A percentile compares a stretch with the other conserved stretches of the same genome.
These are phyloP conservation scores for Aleiodes sp. DNA, from an alignment of 1,140 invertebrate genomes.

Conservation along the genomic window DNA sequence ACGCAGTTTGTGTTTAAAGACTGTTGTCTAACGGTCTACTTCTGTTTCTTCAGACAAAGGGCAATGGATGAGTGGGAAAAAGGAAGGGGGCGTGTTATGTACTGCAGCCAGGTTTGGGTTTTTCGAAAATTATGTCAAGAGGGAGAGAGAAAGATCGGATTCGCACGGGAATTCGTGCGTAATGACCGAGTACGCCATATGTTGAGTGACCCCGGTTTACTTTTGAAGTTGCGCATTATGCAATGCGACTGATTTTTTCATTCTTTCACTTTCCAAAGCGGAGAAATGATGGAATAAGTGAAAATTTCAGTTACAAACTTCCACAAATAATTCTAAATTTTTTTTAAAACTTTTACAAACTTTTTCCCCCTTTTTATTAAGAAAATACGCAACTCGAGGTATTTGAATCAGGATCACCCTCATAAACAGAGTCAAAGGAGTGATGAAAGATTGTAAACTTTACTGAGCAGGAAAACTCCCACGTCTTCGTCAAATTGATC, in stretches of 20 bases:
- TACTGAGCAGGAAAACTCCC: background rate
- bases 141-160: conserved; percentile 29
- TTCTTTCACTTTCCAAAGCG: too few relatives aligned
- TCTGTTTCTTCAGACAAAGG: background rate
- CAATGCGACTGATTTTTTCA: too few relatives aligned
- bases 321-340: too few relatives aligned
- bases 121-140: conserved; percentile 4
- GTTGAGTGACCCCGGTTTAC: conserved; percentile 43
- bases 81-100: background rate
- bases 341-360: too few relatives aligned
- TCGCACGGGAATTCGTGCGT: conserved; percentile 34
- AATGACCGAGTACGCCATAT: background rate
- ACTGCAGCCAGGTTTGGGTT: background rate
- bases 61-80: background rate
- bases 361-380: too few relatives aligned
- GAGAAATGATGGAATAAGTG: too few relatives aligned
- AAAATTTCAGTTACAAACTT: too few relatives aligned
- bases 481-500: background rate
- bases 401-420: too few relatives aligned
- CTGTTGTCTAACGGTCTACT: conserved; percentile 2
- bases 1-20: background rate
- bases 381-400: too few relatives aligned
- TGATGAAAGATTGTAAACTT: conserved; percentile 14
- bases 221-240: too few relatives aligned
- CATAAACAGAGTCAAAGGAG: conserved; percentile 6